These are phyloP conservation scores for Paratilapia polleni DNA, from an alignment of 2,113 vertebrate genomes.

Conservation along the genomic window DNA sequence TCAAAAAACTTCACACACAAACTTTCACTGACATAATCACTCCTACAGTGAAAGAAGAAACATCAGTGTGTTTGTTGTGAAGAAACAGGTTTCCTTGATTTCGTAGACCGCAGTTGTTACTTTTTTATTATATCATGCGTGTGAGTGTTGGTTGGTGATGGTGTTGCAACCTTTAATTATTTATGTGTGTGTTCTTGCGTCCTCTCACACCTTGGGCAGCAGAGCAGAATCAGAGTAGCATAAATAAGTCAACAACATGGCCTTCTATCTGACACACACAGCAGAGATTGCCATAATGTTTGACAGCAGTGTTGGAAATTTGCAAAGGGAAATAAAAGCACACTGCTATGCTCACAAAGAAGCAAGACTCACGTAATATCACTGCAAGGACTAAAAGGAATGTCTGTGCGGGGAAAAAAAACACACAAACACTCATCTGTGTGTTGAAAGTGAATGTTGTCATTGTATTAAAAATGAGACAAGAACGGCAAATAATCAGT, in stretches of 20 bases:
- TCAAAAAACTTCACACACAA: too few relatives aligned
- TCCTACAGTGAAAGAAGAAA: neutral
- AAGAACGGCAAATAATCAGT: neutral
- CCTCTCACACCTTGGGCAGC: conserved; percentile 55
- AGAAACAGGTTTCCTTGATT: neutral
- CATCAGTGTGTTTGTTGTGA: neutral
- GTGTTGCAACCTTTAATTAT: conserved; percentile 56
- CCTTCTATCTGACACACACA: conserved; percentile 49
- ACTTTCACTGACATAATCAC: too few relatives aligned
- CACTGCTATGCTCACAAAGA: neutral
- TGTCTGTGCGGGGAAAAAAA: neutral
- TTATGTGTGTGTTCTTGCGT: conserved; percentile 30
- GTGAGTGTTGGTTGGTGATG: neutral
- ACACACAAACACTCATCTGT: neutral
- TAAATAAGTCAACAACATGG: conserved; percentile 61
- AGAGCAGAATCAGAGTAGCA: conserved; percentile 35
- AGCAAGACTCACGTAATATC: neutral
- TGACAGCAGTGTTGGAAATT: conserved; percentile 19
- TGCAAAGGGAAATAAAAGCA: conserved; percentile 18
- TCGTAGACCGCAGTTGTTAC: neutral
- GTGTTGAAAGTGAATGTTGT: neutral
- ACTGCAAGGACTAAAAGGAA: neutral
- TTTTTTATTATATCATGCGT: conserved; percentile 2
- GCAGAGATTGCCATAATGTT: neutral
- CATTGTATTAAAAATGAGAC: neutral